Conservation (phyloP, 1,140 invertebrate genomes). For the Yoshiicerus persimilis region DNA sequence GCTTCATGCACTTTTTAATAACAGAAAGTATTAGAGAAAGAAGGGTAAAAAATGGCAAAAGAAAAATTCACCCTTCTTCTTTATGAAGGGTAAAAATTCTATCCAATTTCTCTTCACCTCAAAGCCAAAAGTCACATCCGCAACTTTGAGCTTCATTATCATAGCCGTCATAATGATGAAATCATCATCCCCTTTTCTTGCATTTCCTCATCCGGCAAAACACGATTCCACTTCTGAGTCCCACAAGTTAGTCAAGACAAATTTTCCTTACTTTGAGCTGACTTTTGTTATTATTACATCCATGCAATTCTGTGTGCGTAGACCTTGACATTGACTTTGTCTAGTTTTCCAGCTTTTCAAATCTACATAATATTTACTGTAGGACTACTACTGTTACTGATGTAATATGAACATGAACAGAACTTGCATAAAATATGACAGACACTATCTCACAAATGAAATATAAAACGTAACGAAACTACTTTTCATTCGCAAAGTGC, state of each 20-base stretch:
- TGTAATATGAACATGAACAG: not conserved
- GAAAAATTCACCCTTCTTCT: not conserved
- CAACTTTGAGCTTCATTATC: slow-evolving; percentile 13
- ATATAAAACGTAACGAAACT: not conserved
- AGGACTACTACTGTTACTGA: not conserved
- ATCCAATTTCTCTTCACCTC: slow-evolving; percentile 3
- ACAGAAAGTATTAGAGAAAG: too few relatives aligned
- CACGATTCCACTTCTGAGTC: not conserved
- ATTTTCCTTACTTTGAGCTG: not conserved
- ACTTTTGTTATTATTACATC: not conserved
- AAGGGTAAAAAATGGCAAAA: not conserved
- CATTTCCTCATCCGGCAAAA: slow-evolving; percentile 16
- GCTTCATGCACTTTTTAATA: too few relatives aligned
- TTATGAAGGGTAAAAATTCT: not conserved
- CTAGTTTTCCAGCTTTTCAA: not conserved
- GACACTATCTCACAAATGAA: not conserved
- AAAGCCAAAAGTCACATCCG: slow-evolving; percentile 13
- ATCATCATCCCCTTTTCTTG: slow-evolving; percentile 15
- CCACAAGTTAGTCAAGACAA: not conserved
- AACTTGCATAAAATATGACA: not conserved
- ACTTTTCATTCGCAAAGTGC: not conserved
- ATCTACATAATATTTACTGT: not conserved
- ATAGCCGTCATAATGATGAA: slow-evolving; percentile 15
- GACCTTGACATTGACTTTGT: slow-evolving; percentile 4
- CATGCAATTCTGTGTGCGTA: not conserved